Base-by-base conservation (phyloP, 2,888 invertebrate species). In the Macrophya annulata region DNA sequence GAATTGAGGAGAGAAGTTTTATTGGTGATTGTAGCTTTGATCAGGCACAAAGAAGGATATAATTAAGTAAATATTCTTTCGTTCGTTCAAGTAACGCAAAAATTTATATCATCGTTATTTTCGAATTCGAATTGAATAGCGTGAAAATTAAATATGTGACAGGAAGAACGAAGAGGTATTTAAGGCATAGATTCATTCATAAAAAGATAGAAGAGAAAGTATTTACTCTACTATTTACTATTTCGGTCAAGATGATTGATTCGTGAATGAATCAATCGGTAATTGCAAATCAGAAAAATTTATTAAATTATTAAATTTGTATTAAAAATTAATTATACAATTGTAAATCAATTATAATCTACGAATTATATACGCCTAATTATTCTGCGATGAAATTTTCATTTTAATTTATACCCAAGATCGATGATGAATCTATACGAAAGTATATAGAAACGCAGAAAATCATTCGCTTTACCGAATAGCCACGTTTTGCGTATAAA, bases 171-270 rank as follows among this genome's bases (percentile, higher is more conserved):
- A 45, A 4, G 45, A 45, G 21, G n/a, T 45, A 4, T 31, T 9
- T 12, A 17, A 31, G 0, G 76, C 37, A 77, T 48, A 77, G 77
- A 55, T 77, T 77, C 86, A 85, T 76, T 85, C 84, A 86, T 76
- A 31, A 37, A 79, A 77, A 37, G 45, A 65, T 85, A 85, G 87
- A 88, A 89, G 87, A 86, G 87, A 88, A 89, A 89, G 88, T 87
- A 31, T 76, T 37, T 68, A 85, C 86, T 87, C 84, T 86, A 87
- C 89, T 87, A 87, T 88, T 89, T 88, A 87, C 88, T 87, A 90
- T 90, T 88, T 90, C 87, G 90, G 90, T 90, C 90, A 90, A 90
- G 90, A 90, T 89, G 87, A 86, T 87, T 86, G 79, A 68, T 86
- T 87, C 84, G 86, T 86, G 87, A 86, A 86, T 86, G 85, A 59